Evolutionary conservation across 2,797 vertebrate species (phyloP).

Genomic region (Sternarchorhynchus goeldii): DNA sequence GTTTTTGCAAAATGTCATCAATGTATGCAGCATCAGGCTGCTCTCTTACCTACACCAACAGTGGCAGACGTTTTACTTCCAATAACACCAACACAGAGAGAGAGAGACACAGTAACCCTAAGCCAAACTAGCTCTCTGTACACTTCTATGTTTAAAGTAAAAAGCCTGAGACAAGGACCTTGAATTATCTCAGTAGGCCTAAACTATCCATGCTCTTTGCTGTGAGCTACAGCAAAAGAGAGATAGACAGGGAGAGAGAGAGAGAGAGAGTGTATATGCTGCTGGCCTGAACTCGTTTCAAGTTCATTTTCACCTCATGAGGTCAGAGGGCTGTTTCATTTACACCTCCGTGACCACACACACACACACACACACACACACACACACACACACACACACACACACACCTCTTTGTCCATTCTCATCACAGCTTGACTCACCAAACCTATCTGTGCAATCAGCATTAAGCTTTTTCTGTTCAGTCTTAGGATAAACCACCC

Average conservation of each 20-base stretch:
- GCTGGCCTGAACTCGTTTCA: slow-evolving; percentile 34
- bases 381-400: slow-evolving; percentile 36
- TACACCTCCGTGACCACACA: slow-evolving; percentile 71
- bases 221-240: background rate
- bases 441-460: slow-evolving; percentile 11
- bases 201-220: background rate
- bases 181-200: background rate
- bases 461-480: slow-evolving; percentile 5
- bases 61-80: no score
- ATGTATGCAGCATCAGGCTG: no score
- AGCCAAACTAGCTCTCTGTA: no score
- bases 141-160: no score
- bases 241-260: background rate
- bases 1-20: no score
- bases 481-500: background rate
- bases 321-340: slow-evolving; percentile 74
- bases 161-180: no score
- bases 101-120: no score
- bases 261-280: slow-evolving; percentile 26
- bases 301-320: slow-evolving; percentile 82
- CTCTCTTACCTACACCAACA: no score
- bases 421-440: slow-evolving; percentile 42
- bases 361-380: slow-evolving; percentile 36
- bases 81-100: no score
- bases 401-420: background rate